Conservation (phyloP, 2,888 invertebrate genomes). For the Phragmatobia fuliginosa region DNA sequence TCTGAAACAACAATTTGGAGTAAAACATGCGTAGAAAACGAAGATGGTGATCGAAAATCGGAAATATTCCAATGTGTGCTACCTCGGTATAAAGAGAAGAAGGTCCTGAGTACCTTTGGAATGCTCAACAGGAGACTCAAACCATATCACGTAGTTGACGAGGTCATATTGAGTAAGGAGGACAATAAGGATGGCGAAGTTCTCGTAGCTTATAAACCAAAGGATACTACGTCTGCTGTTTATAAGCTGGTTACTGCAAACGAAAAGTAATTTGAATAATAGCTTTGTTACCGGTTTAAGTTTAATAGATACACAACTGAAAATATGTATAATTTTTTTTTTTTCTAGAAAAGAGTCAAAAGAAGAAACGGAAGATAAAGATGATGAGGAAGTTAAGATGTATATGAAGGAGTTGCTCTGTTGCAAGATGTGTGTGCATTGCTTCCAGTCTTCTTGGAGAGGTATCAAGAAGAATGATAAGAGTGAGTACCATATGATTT, state of each 20-base stretch:
- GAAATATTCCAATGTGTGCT: conserved; percentile 72
- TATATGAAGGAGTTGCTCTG: conserved; percentile 64
- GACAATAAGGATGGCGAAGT: conserved; percentile 65
- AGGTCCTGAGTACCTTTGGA: conserved; percentile 52
- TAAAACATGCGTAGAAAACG: conserved; percentile 66
- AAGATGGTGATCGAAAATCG: conserved; percentile 64
- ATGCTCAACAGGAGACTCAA: conserved; percentile 41
- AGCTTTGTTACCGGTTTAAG: no score
- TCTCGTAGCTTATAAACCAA: conserved; percentile 71
- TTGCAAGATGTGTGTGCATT: conserved; percentile 67
- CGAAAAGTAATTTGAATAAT: conserved; percentile 38
- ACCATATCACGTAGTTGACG: conserved; percentile 47
- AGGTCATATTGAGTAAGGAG: conserved; percentile 64
- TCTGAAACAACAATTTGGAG: conserved; percentile 72
- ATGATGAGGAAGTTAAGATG: conserved; percentile 49
- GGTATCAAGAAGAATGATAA: conserved; percentile 54
- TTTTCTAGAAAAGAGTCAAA: conserved; percentile 38
- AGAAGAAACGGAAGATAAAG: conserved; percentile 38
- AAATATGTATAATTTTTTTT: not conserved
- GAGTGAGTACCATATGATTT: conserved; percentile 53
- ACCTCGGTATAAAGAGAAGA: conserved; percentile 75
- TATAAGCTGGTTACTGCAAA: conserved; percentile 59
- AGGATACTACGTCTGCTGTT: conserved; percentile 64
- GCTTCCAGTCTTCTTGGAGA: conserved; percentile 76
- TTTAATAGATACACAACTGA: not conserved